These are phyloP conservation scores for Diarsia rubi DNA, from an alignment of 2,888 invertebrate species.

Conservation along the genomic window DNA sequence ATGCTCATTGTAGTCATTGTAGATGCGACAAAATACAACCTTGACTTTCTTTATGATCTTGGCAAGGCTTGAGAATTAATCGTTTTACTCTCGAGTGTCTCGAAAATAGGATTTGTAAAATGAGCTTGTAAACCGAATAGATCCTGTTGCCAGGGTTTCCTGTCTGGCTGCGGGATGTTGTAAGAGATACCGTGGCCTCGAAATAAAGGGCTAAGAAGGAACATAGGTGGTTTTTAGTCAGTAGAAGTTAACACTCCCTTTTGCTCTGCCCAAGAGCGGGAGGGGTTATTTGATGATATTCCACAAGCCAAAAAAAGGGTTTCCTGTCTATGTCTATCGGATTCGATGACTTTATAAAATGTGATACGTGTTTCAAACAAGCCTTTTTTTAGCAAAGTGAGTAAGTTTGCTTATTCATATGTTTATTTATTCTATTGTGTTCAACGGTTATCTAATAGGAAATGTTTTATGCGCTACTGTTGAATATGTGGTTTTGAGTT, in stretches of 20 bases:
- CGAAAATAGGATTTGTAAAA: constrained; percentile 48
- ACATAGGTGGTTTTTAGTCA: no score
- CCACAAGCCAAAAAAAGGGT: no score
- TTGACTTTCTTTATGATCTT: background rate
- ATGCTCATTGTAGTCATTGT: background rate
- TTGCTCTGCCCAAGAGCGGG: no score
- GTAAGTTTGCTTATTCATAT: background rate
- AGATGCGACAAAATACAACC: background rate
- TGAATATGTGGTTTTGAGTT: background rate
- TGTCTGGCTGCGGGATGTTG: no score
- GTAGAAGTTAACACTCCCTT: no score
- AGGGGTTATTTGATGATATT: no score
- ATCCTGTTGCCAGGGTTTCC: constrained; percentile 32
- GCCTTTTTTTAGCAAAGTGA: background rate
- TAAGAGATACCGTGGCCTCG: no score
- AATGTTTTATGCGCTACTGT: background rate
- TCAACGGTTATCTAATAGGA: background rate
- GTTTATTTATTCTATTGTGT: background rate
- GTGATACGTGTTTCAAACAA: background rate
- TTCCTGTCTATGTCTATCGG: constrained; percentile 12
- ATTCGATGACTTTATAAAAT: constrained; percentile 3
- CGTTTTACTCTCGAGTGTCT: constrained; percentile 27
- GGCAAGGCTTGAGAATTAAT: constrained; percentile 31
- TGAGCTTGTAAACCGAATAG: constrained; percentile 54
- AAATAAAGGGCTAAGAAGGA: no score